phyloP scores from a whole-genome alignment of 2,797 vertebrate species.

The Trachurus trachurus region DNA sequence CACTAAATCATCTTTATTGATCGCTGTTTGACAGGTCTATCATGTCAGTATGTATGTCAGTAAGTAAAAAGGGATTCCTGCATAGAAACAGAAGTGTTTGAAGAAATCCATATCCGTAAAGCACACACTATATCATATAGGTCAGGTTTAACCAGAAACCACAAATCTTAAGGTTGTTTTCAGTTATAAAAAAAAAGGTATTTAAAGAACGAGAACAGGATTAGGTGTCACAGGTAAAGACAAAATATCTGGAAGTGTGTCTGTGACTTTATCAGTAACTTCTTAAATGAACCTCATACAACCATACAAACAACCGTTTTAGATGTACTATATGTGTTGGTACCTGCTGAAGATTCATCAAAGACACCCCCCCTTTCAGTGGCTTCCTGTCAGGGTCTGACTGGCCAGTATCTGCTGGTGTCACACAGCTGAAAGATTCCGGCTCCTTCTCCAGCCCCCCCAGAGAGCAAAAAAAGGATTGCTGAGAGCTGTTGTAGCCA shows the following conservation, averaged over 20 bases:
- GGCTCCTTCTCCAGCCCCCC: slow-evolving; percentile 23
- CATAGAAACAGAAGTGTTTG: neutral
- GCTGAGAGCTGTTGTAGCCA: slow-evolving; percentile 56
- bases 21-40: neutral
- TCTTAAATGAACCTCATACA: too few relatives aligned
- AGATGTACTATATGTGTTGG: neutral
- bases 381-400: slow-evolving; percentile 34
- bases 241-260: too few relatives aligned
- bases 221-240: neutral
- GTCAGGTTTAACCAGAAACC: neutral
- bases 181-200: neutral
- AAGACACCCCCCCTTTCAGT: slow-evolving; percentile 14
- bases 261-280: too few relatives aligned
- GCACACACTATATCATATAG: neutral
- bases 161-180: neutral
- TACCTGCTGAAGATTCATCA: slow-evolving; percentile 16
- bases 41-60: neutral
- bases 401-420: slow-evolving; percentile 43
- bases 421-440: slow-evolving; percentile 47
- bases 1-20: neutral
- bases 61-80: neutral
- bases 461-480: slow-evolving; percentile 45
- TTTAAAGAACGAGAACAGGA: neutral
- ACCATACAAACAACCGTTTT: neutral
- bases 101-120: neutral